Base-by-base conservation (phyloP, 2,888 invertebrate genomes). In the Lithodes maja region DNA sequence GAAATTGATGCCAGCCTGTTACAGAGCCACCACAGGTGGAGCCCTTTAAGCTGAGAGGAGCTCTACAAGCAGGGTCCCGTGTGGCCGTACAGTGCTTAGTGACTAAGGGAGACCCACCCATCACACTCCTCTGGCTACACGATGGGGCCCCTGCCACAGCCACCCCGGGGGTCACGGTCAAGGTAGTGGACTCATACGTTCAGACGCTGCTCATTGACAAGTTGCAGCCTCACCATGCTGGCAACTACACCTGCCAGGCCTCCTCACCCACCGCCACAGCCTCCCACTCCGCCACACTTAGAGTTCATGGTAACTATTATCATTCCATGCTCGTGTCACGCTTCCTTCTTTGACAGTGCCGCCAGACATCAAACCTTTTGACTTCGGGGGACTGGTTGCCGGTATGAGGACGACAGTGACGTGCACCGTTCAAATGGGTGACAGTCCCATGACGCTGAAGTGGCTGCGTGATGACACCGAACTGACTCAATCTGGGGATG, bases 61-160 rank as follows among this genome's bases (percentile, higher is more conserved):
- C 96, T 93, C 95, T 97, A 95, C 96, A 75, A 97, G 95, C 96
- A 93, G 96, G 96, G 91, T 96, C 97, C 96, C 95, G 98, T 92
- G 97, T 97, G 61, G 97, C 97, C 90, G 97, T 98, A 93, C 96
- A 97, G 92, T 98, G 98, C 94, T 97, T 97, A 94, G 97, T 98
- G 93, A 95, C 97, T 93, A 97, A 98, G 94, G 98, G 98, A 50
- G 98, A 98, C 94, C 95, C 97, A 93, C 98, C 98, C 81, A 96
- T 98, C 92, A 96, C 96, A 92, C 97, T 98, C 94, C 96, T 96
- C 85, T 99, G 98, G 98, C 97, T 97, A 93, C 96, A 89, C 49
- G 69, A 89, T 81, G 84, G 80, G 17, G 55, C 75, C 81, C 81
- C 88, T 15, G 91, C 90, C 74, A 82, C 79, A 15, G 53, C 86